Evolutionary conservation across 2,888 invertebrate species (phyloP).

Genomic region (Luperina testacea): DNA sequence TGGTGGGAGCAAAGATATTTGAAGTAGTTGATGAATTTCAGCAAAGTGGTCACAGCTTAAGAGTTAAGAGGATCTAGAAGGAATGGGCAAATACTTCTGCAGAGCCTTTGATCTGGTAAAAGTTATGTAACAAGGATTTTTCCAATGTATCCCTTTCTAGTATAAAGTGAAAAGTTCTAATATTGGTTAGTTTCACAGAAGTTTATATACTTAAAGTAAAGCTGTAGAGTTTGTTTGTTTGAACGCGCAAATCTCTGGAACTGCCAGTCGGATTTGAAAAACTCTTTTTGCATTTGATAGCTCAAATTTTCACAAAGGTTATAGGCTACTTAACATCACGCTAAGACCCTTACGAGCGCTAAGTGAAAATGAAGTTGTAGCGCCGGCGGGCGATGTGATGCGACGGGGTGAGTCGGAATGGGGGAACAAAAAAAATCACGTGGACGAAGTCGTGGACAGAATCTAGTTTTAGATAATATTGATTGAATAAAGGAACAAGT

Average conservation of each 20-base stretch:
- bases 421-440: background rate
- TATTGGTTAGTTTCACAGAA: background rate
- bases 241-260: background rate
- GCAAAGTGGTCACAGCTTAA: conserved; percentile 41
- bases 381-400: background rate
- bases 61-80: conserved; percentile 36
- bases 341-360: background rate
- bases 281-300: background rate
- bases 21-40: conserved; percentile 41
- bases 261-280: background rate
- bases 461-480: background rate
- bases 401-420: background rate
- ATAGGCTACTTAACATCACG: background rate
- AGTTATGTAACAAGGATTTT: conserved; percentile 37
- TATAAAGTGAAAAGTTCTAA: background rate
- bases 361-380: background rate
- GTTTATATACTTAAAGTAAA: background rate
- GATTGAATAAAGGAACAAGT: background rate
- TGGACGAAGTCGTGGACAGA: background rate
- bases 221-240: background rate
- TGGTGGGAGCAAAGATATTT: conserved; percentile 11
- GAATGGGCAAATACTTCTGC: conserved; percentile 22
- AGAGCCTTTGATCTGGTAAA: conserved; percentile 38
- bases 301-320: background rate
- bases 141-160: background rate